Evolutionary conservation across 2,888 invertebrate genomes (phyloP), one percentile per base, ranked within the genome.

Genomic region (Erebia epiphron): DNA sequence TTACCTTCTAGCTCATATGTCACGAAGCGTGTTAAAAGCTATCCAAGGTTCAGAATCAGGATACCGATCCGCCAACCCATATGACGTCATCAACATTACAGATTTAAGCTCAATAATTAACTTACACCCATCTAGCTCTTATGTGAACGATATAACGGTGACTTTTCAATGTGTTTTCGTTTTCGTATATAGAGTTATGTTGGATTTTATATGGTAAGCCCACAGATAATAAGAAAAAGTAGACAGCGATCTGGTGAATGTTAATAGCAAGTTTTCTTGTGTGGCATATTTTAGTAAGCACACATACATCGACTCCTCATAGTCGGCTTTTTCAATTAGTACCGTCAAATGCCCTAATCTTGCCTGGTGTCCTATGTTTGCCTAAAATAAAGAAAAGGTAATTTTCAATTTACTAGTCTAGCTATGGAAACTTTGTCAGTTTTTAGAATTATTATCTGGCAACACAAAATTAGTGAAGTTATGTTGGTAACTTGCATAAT

Each of bases 1-100:
- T 61, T 18, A 61, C 46, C 46, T 61, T 41, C 46, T 61, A 13
- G 21, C 61, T 46, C 18, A 46, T 43, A 61, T 46, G 46, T 61
- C 61, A 46, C 10, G 10, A 58, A n/a, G n/a, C n/a, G n/a, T n/a
- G n/a, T n/a, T n/a, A n/a, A 18, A 13, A 43, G 46, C 18, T 61
- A 21, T 13, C 46, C 61, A 46, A 61, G 61, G 46, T 46, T 16
- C 46, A 61, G 18, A 21, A 21, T 16, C 46, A 61, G 18, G 46
- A 21, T 46, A 46, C 61, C 61, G 16, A 61, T 18, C 61, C 46
- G 18, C 43, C 46, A 46, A 46, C 18, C 61, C 14, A 46, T 60
- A 43, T 61, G 43, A 46, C 46, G 43, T 18, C 61, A 61, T 9
- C 9, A 46, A 13, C 13, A 10, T 14, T 43, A 60, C 43, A 43